Percentiles rank a stretch among this genome's conserved stretches.
These are phyloP conservation scores for Dipodomys merriami DNA, from an alignment of 2,113 vertebrate genomes.

Conservation along the genomic window DNA sequence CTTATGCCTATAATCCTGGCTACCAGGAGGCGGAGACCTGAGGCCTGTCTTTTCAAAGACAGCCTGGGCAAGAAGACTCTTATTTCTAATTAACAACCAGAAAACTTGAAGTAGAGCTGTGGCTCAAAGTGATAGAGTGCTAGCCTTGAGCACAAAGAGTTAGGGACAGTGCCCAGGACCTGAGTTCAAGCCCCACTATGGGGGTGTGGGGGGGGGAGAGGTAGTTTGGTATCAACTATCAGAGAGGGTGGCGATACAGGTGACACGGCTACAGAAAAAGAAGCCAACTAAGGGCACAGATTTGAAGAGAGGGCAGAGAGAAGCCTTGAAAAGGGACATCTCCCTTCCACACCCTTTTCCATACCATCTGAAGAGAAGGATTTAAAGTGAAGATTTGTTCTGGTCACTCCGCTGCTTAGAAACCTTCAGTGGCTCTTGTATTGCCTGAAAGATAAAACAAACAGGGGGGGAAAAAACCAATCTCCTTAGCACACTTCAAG, in stretches of 20 bases:
- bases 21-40: too few relatives aligned
- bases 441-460: slow-evolving; percentile 29
- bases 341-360: neutral
- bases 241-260: neutral
- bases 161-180: too few relatives aligned
- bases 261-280: neutral
- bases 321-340: neutral
- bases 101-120: too few relatives aligned
- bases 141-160: too few relatives aligned
- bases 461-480: neutral
- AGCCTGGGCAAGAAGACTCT: too few relatives aligned
- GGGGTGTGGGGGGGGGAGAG: too few relatives aligned
- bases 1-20: too few relatives aligned
- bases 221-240: neutral
- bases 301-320: neutral
- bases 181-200: too few relatives aligned
- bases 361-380: neutral
- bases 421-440: slow-evolving; percentile 21
- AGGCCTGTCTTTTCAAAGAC: too few relatives aligned
- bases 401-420: slow-evolving; percentile 42
- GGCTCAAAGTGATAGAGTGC: too few relatives aligned
- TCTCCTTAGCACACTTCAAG: neutral
- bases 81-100: too few relatives aligned
- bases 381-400: slow-evolving; percentile 34
- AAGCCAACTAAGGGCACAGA: neutral